phyloP scores from a whole-genome alignment of 2,797 vertebrate genomes.

The Enteromius trimaculatus region DNA sequence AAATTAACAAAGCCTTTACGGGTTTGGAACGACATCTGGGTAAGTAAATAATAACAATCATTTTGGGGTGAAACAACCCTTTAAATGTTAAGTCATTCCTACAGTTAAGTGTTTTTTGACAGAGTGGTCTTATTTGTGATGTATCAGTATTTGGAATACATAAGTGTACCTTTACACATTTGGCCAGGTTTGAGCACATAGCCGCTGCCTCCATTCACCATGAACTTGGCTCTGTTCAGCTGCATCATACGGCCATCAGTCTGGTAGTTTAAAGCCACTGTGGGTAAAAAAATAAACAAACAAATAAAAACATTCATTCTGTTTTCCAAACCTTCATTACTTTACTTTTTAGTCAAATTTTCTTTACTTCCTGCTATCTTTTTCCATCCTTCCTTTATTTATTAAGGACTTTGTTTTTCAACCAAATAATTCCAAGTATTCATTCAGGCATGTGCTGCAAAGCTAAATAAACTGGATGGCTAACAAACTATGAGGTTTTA shows the following conservation, averaged over 20 bases:
- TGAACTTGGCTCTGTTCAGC: conserved; percentile 95
- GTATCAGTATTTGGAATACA: background rate
- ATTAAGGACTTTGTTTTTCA: background rate
- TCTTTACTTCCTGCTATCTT: background rate
- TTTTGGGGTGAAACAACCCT: too few relatives aligned
- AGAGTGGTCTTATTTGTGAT: background rate
- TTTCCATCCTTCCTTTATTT: background rate
- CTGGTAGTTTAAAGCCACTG: conserved; percentile 99
- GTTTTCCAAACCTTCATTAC: background rate
- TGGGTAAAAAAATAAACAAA: conserved; percentile 2
- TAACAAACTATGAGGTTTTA: conserved; percentile 16
- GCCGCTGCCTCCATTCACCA: conserved; percentile 92
- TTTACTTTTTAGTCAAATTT: background rate
- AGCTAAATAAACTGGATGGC: conserved; percentile 26
- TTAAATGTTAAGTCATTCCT: background rate
- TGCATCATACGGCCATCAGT: conserved; percentile 98
- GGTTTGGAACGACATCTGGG: too few relatives aligned
- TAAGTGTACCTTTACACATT: conserved; percentile 91
- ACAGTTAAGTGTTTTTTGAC: background rate
- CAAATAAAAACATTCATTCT: background rate
- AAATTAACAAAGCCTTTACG: too few relatives aligned
- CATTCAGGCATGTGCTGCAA: background rate
- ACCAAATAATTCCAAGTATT: background rate
- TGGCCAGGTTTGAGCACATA: conserved; percentile 95
- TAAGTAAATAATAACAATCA: too few relatives aligned